Conservation (phyloP, 2,113 vertebrate species). For the Campylomormyrus tamandua region DNA sequence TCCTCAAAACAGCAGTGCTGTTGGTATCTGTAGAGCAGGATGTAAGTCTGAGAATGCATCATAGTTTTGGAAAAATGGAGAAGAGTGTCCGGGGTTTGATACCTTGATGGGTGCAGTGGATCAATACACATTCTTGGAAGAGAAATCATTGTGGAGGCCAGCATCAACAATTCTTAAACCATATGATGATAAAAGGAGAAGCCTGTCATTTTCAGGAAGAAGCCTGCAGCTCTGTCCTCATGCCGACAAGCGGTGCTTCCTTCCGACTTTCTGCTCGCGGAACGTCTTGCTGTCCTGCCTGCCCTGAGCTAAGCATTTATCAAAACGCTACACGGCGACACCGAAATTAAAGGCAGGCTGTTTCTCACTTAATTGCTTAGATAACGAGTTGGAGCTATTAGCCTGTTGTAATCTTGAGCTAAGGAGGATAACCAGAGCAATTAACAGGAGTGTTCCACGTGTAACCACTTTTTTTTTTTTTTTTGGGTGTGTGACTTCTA, state of each 20-base stretch:
- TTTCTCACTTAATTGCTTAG: constrained; percentile 55
- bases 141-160: background rate
- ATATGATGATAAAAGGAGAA: background rate
- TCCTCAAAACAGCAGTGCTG: background rate
- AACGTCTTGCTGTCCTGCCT: constrained; percentile 5
- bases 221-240: background rate
- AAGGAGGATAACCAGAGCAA: constrained; percentile 42
- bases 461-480: background rate
- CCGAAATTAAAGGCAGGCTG: constrained; percentile 54
- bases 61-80: constrained; percentile 17
- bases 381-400: constrained; percentile 58
- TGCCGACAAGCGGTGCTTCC: constrained; percentile 25
- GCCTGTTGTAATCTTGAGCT: constrained; percentile 44
- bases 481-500: background rate
- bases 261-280: background rate
- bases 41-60: constrained; percentile 8
- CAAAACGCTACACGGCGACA: constrained; percentile 48
- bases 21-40: constrained; percentile 9
- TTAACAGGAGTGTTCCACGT: constrained; percentile 27
- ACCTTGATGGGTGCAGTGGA: constrained; percentile 22
- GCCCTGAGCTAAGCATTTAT: constrained; percentile 50
- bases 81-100: constrained; percentile 30
- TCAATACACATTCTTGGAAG: constrained; percentile 1
- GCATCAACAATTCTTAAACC: background rate
- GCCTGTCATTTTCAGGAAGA: background rate